Conservation (phyloP, 1,140 invertebrate genomes). For the Periplaneta americana region DNA sequence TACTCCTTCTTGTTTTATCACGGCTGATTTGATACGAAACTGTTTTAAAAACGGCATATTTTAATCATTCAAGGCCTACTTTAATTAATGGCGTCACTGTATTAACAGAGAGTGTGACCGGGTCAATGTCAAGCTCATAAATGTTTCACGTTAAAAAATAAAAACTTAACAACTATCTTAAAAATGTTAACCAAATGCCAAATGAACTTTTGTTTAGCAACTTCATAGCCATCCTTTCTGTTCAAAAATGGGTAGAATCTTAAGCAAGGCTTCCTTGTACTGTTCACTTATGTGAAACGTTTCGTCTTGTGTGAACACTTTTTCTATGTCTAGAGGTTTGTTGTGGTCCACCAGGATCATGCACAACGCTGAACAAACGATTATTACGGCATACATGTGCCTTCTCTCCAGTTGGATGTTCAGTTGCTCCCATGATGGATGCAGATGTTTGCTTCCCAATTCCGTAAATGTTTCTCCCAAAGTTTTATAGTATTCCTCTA, state of each 20-base stretch:
- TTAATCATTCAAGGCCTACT: too few relatives aligned
- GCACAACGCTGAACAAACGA: neutral
- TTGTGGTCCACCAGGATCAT: neutral
- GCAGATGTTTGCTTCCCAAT: neutral
- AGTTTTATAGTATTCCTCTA: neutral
- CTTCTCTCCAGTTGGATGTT: neutral
- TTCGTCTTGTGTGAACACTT: neutral
- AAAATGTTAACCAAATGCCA: too few relatives aligned
- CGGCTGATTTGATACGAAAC: too few relatives aligned
- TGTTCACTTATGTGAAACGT: neutral
- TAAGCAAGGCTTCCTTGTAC: neutral
- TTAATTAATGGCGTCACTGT: too few relatives aligned
- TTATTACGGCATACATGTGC: neutral
- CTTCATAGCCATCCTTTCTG: neutral
- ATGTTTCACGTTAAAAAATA: too few relatives aligned
- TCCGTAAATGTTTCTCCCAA: neutral
- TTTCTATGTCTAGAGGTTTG: neutral
- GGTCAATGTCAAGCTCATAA: too few relatives aligned
- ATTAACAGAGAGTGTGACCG: too few relatives aligned
- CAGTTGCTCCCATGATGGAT: neutral
- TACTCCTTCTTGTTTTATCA: too few relatives aligned
- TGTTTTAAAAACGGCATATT: too few relatives aligned
- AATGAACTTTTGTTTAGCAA: too few relatives aligned
- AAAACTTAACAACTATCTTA: too few relatives aligned
- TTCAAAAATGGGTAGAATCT: neutral